These are phyloP conservation scores for Melanophora roralis DNA, from an alignment of 2,888 invertebrate genomes.

Conservation along the genomic window DNA sequence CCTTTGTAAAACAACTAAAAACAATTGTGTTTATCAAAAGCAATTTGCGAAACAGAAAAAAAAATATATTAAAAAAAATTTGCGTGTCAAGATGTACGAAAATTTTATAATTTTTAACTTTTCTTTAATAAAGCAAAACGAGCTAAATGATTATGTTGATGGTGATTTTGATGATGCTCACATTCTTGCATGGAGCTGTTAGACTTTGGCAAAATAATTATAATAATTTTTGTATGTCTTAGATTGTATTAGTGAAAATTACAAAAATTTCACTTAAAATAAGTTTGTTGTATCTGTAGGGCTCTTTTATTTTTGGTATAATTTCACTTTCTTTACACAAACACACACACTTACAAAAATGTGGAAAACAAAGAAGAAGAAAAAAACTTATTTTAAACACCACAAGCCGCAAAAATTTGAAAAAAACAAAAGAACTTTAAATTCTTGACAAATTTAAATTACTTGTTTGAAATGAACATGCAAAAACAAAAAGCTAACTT, in stretches of 20 bases:
- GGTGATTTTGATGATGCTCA: slow-evolving; percentile 12
- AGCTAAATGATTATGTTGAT: not conserved
- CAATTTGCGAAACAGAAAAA: slow-evolving; percentile 1
- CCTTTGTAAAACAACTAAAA: slow-evolving; percentile 18
- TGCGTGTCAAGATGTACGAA: slow-evolving; percentile 55
- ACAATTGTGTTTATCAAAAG: slow-evolving; percentile 15
- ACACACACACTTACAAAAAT: slow-evolving; percentile 7
- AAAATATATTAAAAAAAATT: slow-evolving; percentile 7
- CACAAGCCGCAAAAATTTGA: not conserved
- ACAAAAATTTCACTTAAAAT: slow-evolving; percentile 50
- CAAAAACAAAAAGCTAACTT: not conserved
- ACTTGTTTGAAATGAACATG: not conserved
- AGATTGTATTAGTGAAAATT: slow-evolving; percentile 13
- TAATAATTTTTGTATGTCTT: slow-evolving; percentile 9
- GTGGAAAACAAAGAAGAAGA: slow-evolving; percentile 6
- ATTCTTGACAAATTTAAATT: slow-evolving; percentile 9
- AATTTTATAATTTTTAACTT: slow-evolving; percentile 57
- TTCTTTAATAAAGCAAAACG: slow-evolving; percentile 10
- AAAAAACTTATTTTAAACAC: not conserved
- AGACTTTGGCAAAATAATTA: slow-evolving; percentile 37
- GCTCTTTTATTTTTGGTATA: slow-evolving; percentile 43
- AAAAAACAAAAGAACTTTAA: slow-evolving; percentile 21
- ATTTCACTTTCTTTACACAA: slow-evolving; percentile 52
- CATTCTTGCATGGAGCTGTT: not conserved
- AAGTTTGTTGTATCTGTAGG: slow-evolving; percentile 25